These are phyloP conservation scores for Nipponacmea schrenckii DNA, from an alignment of 2,888 invertebrate species.

Conservation along the genomic window DNA sequence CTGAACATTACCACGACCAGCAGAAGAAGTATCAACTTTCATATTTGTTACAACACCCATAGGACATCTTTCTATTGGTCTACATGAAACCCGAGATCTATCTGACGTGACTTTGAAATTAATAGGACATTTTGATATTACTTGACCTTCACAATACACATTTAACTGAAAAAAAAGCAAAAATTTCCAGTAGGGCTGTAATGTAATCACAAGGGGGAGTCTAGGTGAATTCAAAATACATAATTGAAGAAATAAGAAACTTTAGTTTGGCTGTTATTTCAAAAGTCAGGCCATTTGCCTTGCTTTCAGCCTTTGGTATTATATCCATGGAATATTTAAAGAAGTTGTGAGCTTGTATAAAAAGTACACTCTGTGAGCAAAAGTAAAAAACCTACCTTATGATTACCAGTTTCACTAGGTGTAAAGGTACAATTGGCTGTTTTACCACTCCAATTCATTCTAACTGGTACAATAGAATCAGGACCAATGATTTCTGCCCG, in stretches of 20 bases:
- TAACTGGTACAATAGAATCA: constrained; percentile 72
- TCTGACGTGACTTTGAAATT: constrained; percentile 90
- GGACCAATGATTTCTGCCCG: constrained; percentile 83
- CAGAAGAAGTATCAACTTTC: constrained; percentile 70
- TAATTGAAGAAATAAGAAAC: too few relatives aligned
- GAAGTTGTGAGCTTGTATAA: too few relatives aligned
- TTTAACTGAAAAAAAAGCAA: constrained; percentile 68
- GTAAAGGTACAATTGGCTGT: constrained; percentile 85
- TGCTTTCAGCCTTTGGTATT: too few relatives aligned
- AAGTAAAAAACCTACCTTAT: constrained; percentile 74
- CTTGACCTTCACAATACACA: constrained; percentile 74
- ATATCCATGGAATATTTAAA: too few relatives aligned
- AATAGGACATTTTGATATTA: constrained; percentile 74
- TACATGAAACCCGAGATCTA: constrained; percentile 80
- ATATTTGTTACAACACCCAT: constrained; percentile 53
- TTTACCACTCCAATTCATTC: constrained; percentile 74
- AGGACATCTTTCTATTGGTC: constrained; percentile 47
- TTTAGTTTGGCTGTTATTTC: too few relatives aligned
- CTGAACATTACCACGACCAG: constrained; percentile 80
- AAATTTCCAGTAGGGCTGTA: too few relatives aligned
- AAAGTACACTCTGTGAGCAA: too few relatives aligned
- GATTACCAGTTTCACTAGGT: constrained; percentile 92
- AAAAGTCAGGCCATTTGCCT: too few relatives aligned
- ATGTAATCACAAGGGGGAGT: too few relatives aligned
- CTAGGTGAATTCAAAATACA: too few relatives aligned